phyloP scores from a whole-genome alignment of 1,140 invertebrate species.

The Pseudomyrmex cubaensis region DNA sequence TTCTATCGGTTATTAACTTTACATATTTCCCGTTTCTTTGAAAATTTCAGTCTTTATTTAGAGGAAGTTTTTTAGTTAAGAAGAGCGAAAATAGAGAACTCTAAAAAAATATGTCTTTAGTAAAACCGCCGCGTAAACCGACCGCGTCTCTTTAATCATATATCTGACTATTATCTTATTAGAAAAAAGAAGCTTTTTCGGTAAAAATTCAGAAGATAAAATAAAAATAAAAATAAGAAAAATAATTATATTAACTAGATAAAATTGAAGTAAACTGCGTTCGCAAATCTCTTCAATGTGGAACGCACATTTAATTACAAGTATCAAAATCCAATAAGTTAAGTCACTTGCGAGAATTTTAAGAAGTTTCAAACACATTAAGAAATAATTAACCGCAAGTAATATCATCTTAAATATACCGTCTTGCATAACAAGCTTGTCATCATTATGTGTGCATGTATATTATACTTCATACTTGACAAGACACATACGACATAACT shows the following conservation, averaged over 20 bases:
- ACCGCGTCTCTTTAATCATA: background rate
- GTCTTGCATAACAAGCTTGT: background rate
- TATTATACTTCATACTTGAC: background rate
- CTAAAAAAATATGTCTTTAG: background rate
- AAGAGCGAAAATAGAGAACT: slow-evolving; percentile 1
- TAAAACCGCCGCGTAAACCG: background rate
- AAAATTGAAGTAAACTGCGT: background rate
- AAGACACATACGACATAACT: background rate
- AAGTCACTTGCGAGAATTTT: background rate
- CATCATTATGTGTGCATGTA: background rate
- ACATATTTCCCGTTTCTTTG: slow-evolving; percentile 1
- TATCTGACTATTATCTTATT: background rate
- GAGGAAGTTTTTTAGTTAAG: background rate
- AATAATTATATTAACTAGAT: background rate
- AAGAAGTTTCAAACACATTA: background rate
- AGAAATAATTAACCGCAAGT: slow-evolving; percentile 7
- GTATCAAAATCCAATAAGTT: slow-evolving; percentile 1
- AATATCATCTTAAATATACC: background rate
- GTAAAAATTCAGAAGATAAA: no score
- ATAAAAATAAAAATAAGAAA: background rate
- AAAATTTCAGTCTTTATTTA: slow-evolving; percentile 2
- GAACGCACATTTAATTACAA: background rate
- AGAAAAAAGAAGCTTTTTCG: background rate
- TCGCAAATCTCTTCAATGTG: background rate
- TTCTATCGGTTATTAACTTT: background rate